Percentiles rank a stretch among this genome's conserved stretches.
Conservation (phyloP, 92 coral and sea anemone genomes). For the Epizoanthus illoricatus region DNA sequence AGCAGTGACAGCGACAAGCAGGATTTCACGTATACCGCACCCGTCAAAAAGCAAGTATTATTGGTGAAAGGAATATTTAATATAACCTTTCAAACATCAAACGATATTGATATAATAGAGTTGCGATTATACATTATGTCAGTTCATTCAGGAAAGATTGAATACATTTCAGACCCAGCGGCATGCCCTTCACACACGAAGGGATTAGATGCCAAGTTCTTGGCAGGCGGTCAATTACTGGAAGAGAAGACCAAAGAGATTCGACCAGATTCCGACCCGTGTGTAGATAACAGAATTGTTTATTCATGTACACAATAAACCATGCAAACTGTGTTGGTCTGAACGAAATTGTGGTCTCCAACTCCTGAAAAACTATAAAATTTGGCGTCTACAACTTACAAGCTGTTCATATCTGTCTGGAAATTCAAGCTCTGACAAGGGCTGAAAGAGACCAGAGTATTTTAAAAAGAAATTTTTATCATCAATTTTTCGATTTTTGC, state of each 20-base stretch:
- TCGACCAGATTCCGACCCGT: conserved; percentile 13
- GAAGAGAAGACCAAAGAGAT: conserved; percentile 31
- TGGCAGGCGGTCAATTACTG: conserved; percentile 38
- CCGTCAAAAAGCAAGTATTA: background rate
- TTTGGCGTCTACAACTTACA: too few species aligned
- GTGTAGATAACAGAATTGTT: conserved; percentile 9
- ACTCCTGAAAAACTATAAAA: too few species aligned
- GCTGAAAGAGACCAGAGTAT: too few species aligned
- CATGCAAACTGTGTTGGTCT: too few species aligned
- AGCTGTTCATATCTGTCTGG: too few species aligned
- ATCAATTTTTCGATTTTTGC: too few species aligned
- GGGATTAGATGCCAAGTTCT: conserved; percentile 23
- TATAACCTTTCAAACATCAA: background rate
- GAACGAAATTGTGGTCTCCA: background rate
- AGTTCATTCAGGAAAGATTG: background rate
- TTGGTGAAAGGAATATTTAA: background rate
- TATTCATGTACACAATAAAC: conserved; percentile 9
- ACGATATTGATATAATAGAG: background rate
- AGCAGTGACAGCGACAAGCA: background rate
- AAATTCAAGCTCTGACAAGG: too few species aligned
- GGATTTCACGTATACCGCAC: background rate
- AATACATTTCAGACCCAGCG: conserved; percentile 27
- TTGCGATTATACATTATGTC: background rate
- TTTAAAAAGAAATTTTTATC: too few species aligned
- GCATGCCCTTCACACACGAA: background rate